Conservation (phyloP, 2,113 vertebrate species). For the Salvator merianae region DNA sequence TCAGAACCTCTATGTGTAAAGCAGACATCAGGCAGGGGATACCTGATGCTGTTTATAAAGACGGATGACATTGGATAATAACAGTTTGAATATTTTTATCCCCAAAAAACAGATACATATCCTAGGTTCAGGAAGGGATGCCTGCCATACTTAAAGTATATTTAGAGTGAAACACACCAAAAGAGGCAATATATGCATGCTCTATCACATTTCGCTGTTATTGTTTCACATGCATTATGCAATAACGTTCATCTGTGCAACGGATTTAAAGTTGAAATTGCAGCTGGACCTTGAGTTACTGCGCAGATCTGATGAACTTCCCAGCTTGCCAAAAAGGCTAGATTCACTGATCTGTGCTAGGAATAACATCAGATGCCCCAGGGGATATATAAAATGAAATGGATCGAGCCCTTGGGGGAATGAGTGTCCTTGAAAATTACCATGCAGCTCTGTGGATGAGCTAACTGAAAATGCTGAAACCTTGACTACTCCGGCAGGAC, state of each 20-base stretch:
- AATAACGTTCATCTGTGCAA: slow-evolving; percentile 42
- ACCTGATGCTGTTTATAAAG: neutral
- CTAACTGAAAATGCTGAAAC: slow-evolving; percentile 55
- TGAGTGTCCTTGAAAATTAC: slow-evolving; percentile 57
- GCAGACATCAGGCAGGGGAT: neutral
- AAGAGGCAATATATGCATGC: slow-evolving; percentile 33
- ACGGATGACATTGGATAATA: neutral
- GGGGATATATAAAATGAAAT: slow-evolving; percentile 64
- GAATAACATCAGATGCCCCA: slow-evolving; percentile 52
- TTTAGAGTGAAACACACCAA: neutral
- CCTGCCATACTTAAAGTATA: neutral
- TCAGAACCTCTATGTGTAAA: neutral
- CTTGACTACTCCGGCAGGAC: slow-evolving; percentile 47
- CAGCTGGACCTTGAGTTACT: slow-evolving; percentile 45
- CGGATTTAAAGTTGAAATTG: slow-evolving; percentile 20
- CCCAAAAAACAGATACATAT: neutral
- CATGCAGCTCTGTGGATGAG: slow-evolving; percentile 48
- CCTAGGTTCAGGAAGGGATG: neutral
- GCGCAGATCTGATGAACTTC: slow-evolving; percentile 38
- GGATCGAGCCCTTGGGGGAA: slow-evolving; percentile 38
- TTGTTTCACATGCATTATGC: slow-evolving; percentile 41
- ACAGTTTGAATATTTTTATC: neutral
- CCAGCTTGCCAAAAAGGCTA: slow-evolving; percentile 45
- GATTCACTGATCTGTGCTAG: slow-evolving; percentile 46
- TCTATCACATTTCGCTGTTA: slow-evolving; percentile 58